Percentiles rank a stretch among this genome's conserved stretches.
These are phyloP conservation scores for Galeopterus variegatus DNA, from an alignment of 2,113 vertebrate species.

Conservation along the genomic window DNA sequence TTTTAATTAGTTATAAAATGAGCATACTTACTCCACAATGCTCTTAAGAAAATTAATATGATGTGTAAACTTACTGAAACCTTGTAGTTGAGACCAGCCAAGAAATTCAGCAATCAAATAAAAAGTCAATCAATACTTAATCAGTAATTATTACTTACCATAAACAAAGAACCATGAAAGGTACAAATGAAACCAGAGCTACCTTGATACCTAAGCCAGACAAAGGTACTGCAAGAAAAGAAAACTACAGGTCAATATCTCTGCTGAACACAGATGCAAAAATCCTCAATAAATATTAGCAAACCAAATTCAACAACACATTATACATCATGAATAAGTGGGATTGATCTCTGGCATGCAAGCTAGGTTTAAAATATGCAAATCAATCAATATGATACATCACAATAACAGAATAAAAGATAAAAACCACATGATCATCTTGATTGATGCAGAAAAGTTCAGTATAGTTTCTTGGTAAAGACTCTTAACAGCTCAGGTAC, in stretches of 20 bases:
- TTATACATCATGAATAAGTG: background rate
- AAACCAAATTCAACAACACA: background rate
- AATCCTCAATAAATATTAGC: background rate
- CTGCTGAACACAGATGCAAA: background rate
- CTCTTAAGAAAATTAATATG: background rate
- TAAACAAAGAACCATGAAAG: background rate
- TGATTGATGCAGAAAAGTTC: background rate
- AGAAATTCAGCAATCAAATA: constrained; percentile 5
- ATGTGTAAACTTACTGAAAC: background rate
- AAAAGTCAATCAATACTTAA: background rate
- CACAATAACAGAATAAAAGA: background rate
- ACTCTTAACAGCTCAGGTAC: background rate
- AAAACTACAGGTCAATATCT: background rate
- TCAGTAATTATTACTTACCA: background rate
- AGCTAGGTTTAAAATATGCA: background rate
- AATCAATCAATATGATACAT: background rate
- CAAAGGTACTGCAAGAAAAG: background rate
- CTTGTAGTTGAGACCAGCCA: background rate
- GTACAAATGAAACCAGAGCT: background rate
- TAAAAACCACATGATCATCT: background rate
- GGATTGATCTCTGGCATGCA: background rate
- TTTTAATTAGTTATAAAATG: background rate
- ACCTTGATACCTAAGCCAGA: background rate
- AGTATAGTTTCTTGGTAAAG: background rate
- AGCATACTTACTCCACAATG: background rate